Percentiles rank a stretch among this genome's conserved stretches.
Conservation (phyloP, 2,797 vertebrate genomes). For the Arrhamphus sclerolepis region DNA sequence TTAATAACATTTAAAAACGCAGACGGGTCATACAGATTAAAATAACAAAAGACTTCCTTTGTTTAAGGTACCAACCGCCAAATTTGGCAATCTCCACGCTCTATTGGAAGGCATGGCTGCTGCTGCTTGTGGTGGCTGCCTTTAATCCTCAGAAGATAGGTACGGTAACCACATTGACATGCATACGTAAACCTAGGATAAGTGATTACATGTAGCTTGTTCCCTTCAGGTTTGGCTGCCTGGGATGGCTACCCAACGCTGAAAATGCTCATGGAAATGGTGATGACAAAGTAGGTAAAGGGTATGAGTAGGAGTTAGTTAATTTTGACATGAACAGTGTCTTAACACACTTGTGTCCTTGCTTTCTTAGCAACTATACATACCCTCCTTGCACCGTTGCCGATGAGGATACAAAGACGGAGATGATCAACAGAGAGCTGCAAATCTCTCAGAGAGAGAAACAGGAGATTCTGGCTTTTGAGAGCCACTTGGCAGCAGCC, state of each 20-base stretch:
- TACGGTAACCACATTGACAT: constrained; percentile 48
- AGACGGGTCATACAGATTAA: background rate
- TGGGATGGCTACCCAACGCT: constrained; percentile 98
- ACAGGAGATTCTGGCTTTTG: constrained; percentile 97
- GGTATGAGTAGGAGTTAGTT: background rate
- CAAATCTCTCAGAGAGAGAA: constrained; percentile 96
- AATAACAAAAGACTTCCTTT: constrained; percentile 38
- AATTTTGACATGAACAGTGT: background rate
- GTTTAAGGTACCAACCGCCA: constrained; percentile 92
- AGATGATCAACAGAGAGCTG: constrained; percentile 95
- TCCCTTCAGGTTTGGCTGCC: constrained; percentile 87
- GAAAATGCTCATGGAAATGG: constrained; percentile 99
- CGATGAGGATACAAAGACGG: constrained; percentile 94
- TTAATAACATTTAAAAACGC: constrained; percentile 23
- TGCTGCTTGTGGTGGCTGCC: constrained; percentile 93
- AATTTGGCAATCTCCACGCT: constrained; percentile 96
- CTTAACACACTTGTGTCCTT: background rate
- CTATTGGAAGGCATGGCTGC: constrained; percentile 98
- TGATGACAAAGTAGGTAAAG: constrained; percentile 93
- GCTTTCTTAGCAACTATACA: constrained; percentile 88
- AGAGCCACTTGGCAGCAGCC: constrained; percentile 95
- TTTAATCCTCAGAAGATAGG: constrained; percentile 99
- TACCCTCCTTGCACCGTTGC: constrained; percentile 95
- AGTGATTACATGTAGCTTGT: background rate
- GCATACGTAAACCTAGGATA: background rate